Percentiles rank a stretch among this genome's conserved stretches.
These are phyloP conservation scores for Phoenoteleia sp. DNA, from an alignment of 2,888 invertebrate genomes.

Conservation along the genomic window DNA sequence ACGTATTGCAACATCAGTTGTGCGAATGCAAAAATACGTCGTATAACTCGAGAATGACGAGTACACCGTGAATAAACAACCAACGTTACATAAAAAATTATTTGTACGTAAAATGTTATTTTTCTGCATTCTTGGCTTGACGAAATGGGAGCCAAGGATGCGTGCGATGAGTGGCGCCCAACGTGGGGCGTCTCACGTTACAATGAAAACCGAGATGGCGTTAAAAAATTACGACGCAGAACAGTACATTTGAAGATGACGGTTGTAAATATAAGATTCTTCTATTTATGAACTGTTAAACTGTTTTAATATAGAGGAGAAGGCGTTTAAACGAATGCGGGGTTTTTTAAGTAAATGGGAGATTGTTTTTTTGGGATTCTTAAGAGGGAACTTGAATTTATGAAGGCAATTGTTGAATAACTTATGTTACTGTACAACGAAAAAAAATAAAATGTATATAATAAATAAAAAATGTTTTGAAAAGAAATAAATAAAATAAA, in stretches of 20 bases:
- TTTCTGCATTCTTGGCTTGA: constrained; percentile 38
- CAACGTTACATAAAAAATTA: constrained; percentile 28
- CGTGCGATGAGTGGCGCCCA: constrained; percentile 15
- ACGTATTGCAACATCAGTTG: constrained; percentile 21
- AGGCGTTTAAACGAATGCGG: not conserved
- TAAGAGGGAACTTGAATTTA: not conserved
- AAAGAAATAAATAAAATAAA: too few relatives aligned
- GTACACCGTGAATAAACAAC: constrained; percentile 12
- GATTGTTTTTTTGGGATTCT: not conserved
- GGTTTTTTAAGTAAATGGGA: not conserved
- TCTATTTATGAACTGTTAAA: constrained; percentile 9
- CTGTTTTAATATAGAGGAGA: not conserved
- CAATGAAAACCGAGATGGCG: constrained; percentile 34
- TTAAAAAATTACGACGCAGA: constrained; percentile 24
- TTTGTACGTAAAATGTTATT: constrained; percentile 39
- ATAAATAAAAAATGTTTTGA: too few relatives aligned
- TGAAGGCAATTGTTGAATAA: not conserved
- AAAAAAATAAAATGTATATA: too few relatives aligned
- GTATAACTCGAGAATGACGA: not conserved
- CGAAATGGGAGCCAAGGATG: constrained; percentile 36
- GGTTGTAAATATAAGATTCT: constrained; percentile 22
- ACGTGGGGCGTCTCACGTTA: constrained; percentile 16
- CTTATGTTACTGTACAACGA: too few relatives aligned
- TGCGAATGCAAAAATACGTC: not conserved
- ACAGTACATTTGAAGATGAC: constrained; percentile 27